Conservation (phyloP, 1,140 invertebrate genomes). For the Drosophila gunungcola region DNA sequence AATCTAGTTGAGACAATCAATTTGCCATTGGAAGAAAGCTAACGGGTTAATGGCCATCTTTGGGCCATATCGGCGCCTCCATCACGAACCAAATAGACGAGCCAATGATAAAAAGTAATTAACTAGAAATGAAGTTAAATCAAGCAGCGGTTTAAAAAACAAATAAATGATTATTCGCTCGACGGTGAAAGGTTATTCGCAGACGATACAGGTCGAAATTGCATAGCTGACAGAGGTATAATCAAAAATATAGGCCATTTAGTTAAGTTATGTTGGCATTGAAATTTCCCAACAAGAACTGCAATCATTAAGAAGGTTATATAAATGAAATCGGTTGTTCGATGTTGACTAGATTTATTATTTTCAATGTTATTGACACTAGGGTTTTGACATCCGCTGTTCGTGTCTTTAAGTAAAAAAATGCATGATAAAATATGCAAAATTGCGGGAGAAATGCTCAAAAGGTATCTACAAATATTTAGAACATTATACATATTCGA, state of each 20-base stretch:
- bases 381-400: background rate
- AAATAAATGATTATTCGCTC: conserved; percentile 34
- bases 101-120: conserved; percentile 65
- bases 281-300: background rate
- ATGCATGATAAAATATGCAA: too few species aligned
- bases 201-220: background rate
- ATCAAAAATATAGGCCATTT: too few species aligned
- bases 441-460: too few species aligned
- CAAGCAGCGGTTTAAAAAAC: conserved; percentile 30
- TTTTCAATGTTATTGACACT: background rate
- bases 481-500: too few species aligned
- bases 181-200: conserved; percentile 62
- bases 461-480: conserved; percentile 50
- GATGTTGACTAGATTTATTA: too few species aligned
- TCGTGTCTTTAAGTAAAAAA: too few species aligned
- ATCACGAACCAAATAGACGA: conserved; percentile 25
- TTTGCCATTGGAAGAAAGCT: conserved; percentile 60
- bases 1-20: conserved; percentile 48
- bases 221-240: background rate
- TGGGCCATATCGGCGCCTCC: conserved; percentile 39
- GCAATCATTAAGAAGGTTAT: background rate
- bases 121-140: conserved; percentile 67
- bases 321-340: background rate
- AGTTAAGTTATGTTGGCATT: too few species aligned
- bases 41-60: conserved; percentile 54